phyloP scores from a whole-genome alignment of 2,888 invertebrate genomes.

The Balanococcus diminutus region DNA sequence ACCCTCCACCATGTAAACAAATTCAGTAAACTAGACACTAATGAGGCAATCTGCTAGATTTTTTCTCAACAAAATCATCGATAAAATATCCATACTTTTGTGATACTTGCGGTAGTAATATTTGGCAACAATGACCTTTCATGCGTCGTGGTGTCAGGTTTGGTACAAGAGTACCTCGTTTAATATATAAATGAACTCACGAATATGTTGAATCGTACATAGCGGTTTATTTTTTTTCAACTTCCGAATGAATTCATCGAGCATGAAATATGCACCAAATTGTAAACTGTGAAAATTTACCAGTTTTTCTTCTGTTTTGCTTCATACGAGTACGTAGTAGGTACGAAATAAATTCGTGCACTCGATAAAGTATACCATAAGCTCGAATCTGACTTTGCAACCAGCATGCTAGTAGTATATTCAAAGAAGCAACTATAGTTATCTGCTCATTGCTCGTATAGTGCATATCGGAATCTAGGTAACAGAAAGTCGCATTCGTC shows the following conservation, averaged over 20 bases:
- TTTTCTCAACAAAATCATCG: background rate
- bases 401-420: background rate
- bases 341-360: background rate
- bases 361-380: background rate
- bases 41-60: too few relatives aligned
- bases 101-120: background rate
- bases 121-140: background rate
- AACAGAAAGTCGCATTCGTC: constrained; percentile 12
- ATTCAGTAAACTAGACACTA: too few relatives aligned
- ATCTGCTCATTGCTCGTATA: background rate
- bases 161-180: background rate
- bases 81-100: background rate
- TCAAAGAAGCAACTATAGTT: too few relatives aligned
- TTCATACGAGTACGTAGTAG: background rate
- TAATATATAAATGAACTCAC: background rate
- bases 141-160: background rate
- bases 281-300: background rate
- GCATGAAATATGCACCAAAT: constrained; percentile 3
- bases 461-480: background rate
- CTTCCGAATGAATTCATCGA: background rate
- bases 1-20: too few relatives aligned
- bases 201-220: background rate
- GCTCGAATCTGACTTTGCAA: background rate
- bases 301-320: background rate
- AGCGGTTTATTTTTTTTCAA: too few relatives aligned